phyloP scores from a whole-genome alignment of 2,797 vertebrate genomes.

The Alfaro cultratus region DNA sequence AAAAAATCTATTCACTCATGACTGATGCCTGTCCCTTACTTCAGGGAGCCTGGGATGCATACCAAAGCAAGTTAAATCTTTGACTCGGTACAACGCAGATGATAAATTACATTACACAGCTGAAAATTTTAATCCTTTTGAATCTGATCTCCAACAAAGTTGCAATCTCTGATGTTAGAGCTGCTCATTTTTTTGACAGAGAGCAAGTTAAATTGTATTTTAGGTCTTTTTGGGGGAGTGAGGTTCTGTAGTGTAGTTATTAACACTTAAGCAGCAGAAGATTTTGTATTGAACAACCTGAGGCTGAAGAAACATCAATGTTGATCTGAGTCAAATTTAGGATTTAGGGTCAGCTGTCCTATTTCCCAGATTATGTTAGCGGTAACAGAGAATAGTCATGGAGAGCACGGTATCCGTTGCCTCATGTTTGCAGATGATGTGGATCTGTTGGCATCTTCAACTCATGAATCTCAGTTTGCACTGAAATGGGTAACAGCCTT shows the following conservation, averaged over 20 bases:
- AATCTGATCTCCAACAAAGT: constrained; percentile 11
- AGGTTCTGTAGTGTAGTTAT: not conserved
- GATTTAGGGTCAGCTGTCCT: not conserved
- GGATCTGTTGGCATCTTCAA: not conserved
- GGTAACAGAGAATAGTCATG: not conserved
- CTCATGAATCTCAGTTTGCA: not conserved
- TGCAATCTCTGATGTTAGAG: constrained; percentile 11
- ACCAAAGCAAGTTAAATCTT: constrained; percentile 36
- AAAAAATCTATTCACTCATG: constrained; percentile 29
- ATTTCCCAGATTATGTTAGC: not conserved
- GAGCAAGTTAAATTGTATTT: constrained; percentile 2
- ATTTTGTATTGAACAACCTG: not conserved
- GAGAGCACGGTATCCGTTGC: not conserved
- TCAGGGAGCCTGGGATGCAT: constrained; percentile 36
- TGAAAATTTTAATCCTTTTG: not conserved
- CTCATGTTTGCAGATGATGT: not conserved
- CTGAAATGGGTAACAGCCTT: not conserved
- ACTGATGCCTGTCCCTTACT: constrained; percentile 37
- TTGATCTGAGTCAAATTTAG: not conserved
- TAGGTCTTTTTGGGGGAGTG: not conserved
- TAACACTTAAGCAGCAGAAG: not conserved
- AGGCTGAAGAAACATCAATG: not conserved
- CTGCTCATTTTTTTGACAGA: constrained; percentile 17
- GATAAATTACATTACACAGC: constrained; percentile 19
- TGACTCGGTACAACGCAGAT: constrained; percentile 2